Base-by-base conservation (phyloP, 2,113 vertebrate genomes). In the Coryphaenoides rupestris region DNA sequence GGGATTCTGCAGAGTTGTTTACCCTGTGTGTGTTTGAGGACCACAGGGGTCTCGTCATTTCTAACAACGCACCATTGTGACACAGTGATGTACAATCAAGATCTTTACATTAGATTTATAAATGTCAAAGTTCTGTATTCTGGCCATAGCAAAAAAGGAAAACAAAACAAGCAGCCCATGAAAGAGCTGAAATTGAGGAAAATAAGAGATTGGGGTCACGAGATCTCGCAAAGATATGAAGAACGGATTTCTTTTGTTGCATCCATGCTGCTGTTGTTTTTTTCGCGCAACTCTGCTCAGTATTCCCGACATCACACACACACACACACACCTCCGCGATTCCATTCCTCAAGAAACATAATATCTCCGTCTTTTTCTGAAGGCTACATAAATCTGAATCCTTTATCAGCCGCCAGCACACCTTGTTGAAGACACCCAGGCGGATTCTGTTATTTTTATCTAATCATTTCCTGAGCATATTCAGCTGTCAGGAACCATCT, bases 361-460 rank as follows among this genome's bases (percentile, higher is more conserved):
- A 86, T 82, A 86, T 84, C 74, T 78, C 69, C 72, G 83, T 67
- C 67, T 73, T 76, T 77, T 70, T 80, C 71, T 73, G 69, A 84
- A 83, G 56, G 79, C 75, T 78, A 83, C 79, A 82, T 87, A 84
- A 84, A 88, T 88, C 79, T 82, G 84, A 89, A 84, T 88, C 78
- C 78, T 83, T 89, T 90, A 91, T 90, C 87, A 81, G 86, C 62
- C 69, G 54, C 73, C 70, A 71, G 78, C 79, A 86, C 77, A 84
- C 78, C 79, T 82, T 82, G 75, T 81, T 40, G 15, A 80, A 73
- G 64, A 83, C 71, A 60, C 70, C 53, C 14, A 54, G 75, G 72
- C 57, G 67, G 75, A 80, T 89, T 85, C 84, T 70, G 87, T 81
- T 89, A 83, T 88, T 89, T 89, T 86, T 87, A 91, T 92, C 89